A percentile compares a stretch with the other conserved stretches of the same genome.
Conservation (phyloP, 2,888 invertebrate genomes). For the Phalera bucephala region DNA sequence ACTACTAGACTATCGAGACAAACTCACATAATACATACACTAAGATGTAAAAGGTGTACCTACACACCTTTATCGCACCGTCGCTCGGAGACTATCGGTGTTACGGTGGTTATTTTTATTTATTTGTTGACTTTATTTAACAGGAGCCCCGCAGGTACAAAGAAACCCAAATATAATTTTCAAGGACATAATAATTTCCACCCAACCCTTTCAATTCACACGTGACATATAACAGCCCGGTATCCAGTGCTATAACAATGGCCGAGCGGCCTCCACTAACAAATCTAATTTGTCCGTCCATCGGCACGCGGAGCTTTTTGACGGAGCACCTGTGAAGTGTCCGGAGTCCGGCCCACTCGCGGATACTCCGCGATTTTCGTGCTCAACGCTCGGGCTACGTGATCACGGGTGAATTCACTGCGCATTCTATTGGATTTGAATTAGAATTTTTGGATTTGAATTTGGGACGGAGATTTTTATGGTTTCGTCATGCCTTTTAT, state of each 20-base stretch:
- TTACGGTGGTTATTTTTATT: too few species aligned
- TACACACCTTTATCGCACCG: too few species aligned
- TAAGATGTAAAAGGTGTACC: too few species aligned
- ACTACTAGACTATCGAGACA: too few species aligned
- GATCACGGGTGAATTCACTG: background rate
- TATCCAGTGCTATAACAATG: background rate
- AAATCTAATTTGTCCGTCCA: constrained; percentile 42
- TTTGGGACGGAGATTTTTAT: background rate
- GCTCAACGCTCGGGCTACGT: background rate
- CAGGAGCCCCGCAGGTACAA: too few species aligned
- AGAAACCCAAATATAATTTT: too few species aligned
- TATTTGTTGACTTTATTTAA: too few species aligned
- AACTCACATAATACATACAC: too few species aligned
- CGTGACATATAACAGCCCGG: background rate
- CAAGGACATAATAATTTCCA: too few species aligned
- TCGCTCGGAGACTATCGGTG: too few species aligned
- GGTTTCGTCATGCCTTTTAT: too few species aligned
- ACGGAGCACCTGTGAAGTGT: constrained; percentile 41
- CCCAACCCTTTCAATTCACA: too few species aligned
- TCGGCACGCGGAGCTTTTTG: constrained; percentile 38
- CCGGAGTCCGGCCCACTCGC: constrained; percentile 19
- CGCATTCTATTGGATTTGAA: background rate
- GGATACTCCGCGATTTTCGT: background rate
- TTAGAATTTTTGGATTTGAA: background rate
- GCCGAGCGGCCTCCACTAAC: constrained; percentile 25